Evolutionary conservation across 2,888 invertebrate genomes (phyloP).

Genomic region (Didymodactylos carnosus): DNA sequence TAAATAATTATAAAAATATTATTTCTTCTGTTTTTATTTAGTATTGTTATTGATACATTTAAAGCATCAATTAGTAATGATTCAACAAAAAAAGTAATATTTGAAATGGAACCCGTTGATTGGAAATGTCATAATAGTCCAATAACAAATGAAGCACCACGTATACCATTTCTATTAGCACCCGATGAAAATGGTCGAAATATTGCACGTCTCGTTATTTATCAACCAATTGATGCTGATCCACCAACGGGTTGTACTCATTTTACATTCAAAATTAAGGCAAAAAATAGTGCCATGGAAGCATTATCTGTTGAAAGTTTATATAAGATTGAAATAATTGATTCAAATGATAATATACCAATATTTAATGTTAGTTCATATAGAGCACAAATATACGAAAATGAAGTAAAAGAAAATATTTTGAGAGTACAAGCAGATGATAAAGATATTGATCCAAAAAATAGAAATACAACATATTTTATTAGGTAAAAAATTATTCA

Average conservation of each 20-base stretch:
- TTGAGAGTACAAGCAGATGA: constrained; percentile 96
- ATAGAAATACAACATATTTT: constrained; percentile 50
- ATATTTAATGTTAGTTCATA: constrained; percentile 89
- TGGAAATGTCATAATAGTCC: neutral
- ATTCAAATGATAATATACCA: constrained; percentile 97
- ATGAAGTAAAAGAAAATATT: constrained; percentile 65
- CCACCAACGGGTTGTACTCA: neutral
- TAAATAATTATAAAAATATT: no score
- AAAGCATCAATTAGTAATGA: neutral
- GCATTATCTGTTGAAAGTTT: constrained; percentile 5
- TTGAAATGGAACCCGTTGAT: neutral
- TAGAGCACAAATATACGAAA: constrained; percentile 89
- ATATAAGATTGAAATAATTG: constrained; percentile 68
- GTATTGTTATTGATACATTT: neutral
- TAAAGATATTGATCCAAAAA: constrained; percentile 53
- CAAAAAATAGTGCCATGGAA: constrained; percentile 10
- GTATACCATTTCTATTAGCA: neutral
- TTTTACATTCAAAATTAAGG: constrained; percentile 5
- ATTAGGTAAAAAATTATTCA: no score
- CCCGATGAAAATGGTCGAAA: neutral
- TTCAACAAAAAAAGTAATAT: neutral
- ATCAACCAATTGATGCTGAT: constrained; percentile 12
- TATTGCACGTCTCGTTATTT: constrained; percentile 1
- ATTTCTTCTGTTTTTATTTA: no score
- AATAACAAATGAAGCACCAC: neutral